Base-by-base conservation (phyloP, 2,797 vertebrate species). In the Melanotaenia maccullochi region DNA sequence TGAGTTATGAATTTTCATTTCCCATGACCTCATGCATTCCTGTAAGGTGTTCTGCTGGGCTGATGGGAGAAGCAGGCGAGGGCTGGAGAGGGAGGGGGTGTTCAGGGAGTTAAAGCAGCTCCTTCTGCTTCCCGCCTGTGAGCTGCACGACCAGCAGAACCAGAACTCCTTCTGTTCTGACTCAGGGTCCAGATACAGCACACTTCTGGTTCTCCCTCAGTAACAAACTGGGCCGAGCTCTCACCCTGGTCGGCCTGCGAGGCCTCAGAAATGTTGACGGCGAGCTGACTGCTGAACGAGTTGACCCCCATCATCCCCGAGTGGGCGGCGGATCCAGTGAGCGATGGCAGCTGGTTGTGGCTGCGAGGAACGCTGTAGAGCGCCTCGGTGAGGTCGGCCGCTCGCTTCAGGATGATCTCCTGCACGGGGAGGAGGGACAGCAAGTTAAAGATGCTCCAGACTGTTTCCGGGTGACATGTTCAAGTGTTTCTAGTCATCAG, bases 331-430 rank as follows among this genome's bases (percentile, higher is more conserved):
- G 94, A 92, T 73, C 95, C 91, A 0, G 95, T 92, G 59, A 97
- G 94, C 0, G 97, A 95, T 14, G 96, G 94, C 66, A 98, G 95
- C 82, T 97, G 96, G 84, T 95, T 94, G 68, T 97, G 95, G 68
- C 92, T 94, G 61, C 97, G 96, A 0, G 97, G 97, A 3, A 97
- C 95, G 24, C 96, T 97, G 95, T 98, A 98, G 75, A 98, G 90
- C 3, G 88, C 90, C 78, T 93, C 91, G 0, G 90, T 91, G 51
- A 92, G 89, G 87, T 93, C 90, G 0, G 89, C 90, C 18, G 90
- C 90, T 1, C 91, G 85, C 85, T 93, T 93, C 81, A 93, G 82
- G 82, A 92, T 93, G 76, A 90, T 89, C 85, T 92, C 91, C 90
- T 92, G 69, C 0, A 16, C 28, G n/a, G 20, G 20, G 8, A 30